Percentiles rank a stretch among this genome's conserved stretches.
These are phyloP conservation scores for Cryptus viduatorius DNA, from an alignment of 2,888 invertebrate genomes.

Conservation along the genomic window DNA sequence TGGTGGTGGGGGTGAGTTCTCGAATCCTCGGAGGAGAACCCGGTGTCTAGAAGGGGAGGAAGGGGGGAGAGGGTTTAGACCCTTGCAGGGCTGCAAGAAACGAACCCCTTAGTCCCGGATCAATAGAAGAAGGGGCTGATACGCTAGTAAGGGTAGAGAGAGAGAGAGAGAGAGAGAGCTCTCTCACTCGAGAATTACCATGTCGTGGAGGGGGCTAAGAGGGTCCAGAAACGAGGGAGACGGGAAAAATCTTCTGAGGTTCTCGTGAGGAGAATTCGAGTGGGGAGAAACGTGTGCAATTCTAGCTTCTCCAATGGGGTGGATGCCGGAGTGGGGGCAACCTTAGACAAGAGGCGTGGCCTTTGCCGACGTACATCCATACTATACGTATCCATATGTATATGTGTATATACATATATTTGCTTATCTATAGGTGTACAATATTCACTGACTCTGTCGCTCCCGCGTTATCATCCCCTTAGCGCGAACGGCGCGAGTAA, in stretches of 20 bases:
- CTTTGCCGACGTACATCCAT: slow-evolving; percentile 72
- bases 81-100: slow-evolving; percentile 78
- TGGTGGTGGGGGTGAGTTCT: slow-evolving; percentile 26
- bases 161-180: slow-evolving; percentile 71
- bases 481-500: slow-evolving; percentile 32
- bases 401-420: slow-evolving; percentile 10
- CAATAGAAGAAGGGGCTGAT: slow-evolving; percentile 83
- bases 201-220: slow-evolving; percentile 54
- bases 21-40: slow-evolving; percentile 47
- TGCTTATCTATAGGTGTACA: slow-evolving; percentile 17
- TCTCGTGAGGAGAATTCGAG: slow-evolving; percentile 51
- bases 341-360: slow-evolving; percentile 85
- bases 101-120: slow-evolving; percentile 82
- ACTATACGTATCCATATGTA: slow-evolving; percentile 15
- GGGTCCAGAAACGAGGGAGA: slow-evolving; percentile 61
- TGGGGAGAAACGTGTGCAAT: slow-evolving; percentile 48
- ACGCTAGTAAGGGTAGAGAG: slow-evolving; percentile 72
- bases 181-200: slow-evolving; percentile 33
- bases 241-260: slow-evolving; percentile 68
- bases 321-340: slow-evolving; percentile 78
- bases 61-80: slow-evolving; percentile 61
- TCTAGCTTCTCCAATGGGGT: slow-evolving; percentile 70
- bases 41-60: slow-evolving; percentile 55
- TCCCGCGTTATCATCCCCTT: slow-evolving; percentile 44
- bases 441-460: slow-evolving; percentile 30